Evolutionary conservation across 2,888 invertebrate species (phyloP), one percentile per base, ranked within the genome.

Genomic region (Phengaris alcon): DNA sequence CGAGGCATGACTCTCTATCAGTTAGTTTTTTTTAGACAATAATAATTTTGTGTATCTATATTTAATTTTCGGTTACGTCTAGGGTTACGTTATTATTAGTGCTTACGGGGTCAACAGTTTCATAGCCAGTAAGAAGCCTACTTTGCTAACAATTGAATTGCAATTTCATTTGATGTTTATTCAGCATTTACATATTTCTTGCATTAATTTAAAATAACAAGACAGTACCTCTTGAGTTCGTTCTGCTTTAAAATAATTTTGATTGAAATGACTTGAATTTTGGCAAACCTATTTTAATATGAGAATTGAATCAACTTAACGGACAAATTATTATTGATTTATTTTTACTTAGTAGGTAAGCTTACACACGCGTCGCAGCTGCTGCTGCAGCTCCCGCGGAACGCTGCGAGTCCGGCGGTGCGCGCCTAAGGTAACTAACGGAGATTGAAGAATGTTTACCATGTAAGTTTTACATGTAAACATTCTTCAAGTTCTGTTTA

Each of bases 101-200:
- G 83, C 81, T 84, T 83, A 81, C 81, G 81, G 82, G 87, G 84
- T 85, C 87, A 86, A 85, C 84, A 79, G 80, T 76, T 79, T 81
- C 77, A 79, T 81, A 79, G 80, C 77, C 79, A 78, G 77, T 77
- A 77, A 79, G 78, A 76, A 78, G 77, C 74, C 75, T 76, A 78
- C 69, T 77, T 77, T 74, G 77, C 76, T 77, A 76, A 77, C 77
- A 79, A 78, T 76, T 77, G 77, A 75, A 77, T 78, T 74, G 77
- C 77, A 75, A 72, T 79, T 77, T 73, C 54, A 76, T 79, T 79
- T 76, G 76, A 75, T 74, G 75, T 72, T 72, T 72, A 72, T 35
- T 72, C 72, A 72, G 72, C 72, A 54, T 72, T 72, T 54, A 72
- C 72, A 52, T 72, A 22, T 52, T 52, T 15, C 72, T 68, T 72